A percentile compares a stretch with the other conserved stretches of the same genome.
Evolutionary conservation across 2,797 vertebrate genomes (phyloP).

Genomic region (Coracias cyanogaster): DNA sequence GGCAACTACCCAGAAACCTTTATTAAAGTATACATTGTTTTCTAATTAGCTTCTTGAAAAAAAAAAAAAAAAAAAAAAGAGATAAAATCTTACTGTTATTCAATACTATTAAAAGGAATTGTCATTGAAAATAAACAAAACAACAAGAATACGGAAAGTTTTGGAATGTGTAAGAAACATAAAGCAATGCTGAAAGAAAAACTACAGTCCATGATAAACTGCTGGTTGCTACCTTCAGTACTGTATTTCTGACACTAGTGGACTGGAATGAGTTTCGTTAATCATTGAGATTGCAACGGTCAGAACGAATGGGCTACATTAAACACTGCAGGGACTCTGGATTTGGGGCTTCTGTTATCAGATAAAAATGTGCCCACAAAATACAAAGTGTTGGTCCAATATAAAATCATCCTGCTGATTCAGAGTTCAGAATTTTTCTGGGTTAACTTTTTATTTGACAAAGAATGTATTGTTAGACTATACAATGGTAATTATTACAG

Average conservation of each 20-base stretch:
- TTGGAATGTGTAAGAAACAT: neutral
- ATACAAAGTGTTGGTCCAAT: neutral
- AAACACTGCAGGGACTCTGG: neutral
- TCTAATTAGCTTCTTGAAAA: neutral
- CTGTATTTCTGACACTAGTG: neutral
- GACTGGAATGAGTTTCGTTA: neutral
- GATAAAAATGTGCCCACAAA: neutral
- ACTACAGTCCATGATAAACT: neutral
- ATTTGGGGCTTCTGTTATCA: neutral
- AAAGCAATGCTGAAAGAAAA: neutral
- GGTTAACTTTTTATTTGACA: neutral
- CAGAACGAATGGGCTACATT: neutral
- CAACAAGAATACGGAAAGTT: neutral
- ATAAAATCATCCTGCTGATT: neutral
- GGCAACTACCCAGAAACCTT: neutral
- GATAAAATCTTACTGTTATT: neutral
- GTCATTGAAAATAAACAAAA: neutral
- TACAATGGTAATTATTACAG: neutral
- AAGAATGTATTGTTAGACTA: neutral
- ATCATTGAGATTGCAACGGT: neutral
- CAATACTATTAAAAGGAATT: neutral
- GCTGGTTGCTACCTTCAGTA: neutral
- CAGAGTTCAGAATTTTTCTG: neutral
- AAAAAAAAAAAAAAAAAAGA: neutral
- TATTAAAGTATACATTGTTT: neutral